These are phyloP conservation scores for Anarrhichthys ocellatus DNA, from an alignment of 2,113 vertebrate species.

Conservation along the genomic window DNA sequence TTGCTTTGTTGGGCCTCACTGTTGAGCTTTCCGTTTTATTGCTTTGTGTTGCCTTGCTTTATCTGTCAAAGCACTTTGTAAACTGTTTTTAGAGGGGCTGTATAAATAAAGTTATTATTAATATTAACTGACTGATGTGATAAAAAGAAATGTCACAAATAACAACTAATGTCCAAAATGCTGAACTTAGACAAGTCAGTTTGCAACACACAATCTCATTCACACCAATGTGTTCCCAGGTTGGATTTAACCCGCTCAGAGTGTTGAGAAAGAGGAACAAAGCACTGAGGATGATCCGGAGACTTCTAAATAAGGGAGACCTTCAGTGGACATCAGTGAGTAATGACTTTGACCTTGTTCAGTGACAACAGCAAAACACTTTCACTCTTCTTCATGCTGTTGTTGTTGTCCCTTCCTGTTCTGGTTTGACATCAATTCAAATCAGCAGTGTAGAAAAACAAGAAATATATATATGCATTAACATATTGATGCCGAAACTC, in stretches of 20 bases:
- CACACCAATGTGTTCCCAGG: conserved; percentile 78
- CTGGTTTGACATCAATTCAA: background rate
- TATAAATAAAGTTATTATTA: background rate
- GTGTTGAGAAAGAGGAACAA: conserved; percentile 95
- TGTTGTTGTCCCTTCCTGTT: background rate
- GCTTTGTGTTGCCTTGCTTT: background rate
- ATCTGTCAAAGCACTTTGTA: background rate
- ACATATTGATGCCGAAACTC: background rate
- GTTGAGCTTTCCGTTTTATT: background rate
- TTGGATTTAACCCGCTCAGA: conserved; percentile 91
- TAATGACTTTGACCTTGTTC: conserved; percentile 16
- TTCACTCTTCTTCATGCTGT: background rate
- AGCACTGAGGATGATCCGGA: conserved; percentile 90
- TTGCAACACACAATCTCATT: background rate
- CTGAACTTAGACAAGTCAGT: background rate
- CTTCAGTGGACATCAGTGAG: conserved; percentile 87
- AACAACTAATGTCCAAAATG: background rate
- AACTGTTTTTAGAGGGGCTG: background rate
- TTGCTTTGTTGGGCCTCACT: no score
- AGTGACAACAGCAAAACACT: background rate
- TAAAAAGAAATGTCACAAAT: background rate
- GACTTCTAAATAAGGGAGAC: conserved; percentile 88
- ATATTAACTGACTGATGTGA: background rate
- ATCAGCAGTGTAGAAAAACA: background rate
- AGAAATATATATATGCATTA: background rate